phyloP scores from a whole-genome alignment of 2,888 invertebrate genomes.

The Byasa hedistus region DNA sequence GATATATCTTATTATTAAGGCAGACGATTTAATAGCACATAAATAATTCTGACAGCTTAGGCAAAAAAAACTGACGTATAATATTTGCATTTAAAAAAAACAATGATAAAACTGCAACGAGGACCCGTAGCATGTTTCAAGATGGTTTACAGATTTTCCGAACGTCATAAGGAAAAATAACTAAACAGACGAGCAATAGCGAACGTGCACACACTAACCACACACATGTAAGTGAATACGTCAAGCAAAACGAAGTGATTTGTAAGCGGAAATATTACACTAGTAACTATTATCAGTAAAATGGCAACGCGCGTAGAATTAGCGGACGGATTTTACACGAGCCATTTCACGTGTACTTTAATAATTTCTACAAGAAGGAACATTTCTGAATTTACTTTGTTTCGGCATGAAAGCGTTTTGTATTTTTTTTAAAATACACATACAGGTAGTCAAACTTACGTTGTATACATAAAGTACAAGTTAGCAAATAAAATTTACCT shows the following conservation, averaged over 20 bases:
- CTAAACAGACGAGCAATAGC: neutral
- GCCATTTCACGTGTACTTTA: conserved; percentile 19
- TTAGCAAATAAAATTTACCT: no score
- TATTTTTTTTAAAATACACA: neutral
- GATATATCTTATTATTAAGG: no score
- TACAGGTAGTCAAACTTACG: neutral
- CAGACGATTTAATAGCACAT: no score
- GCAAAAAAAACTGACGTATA: no score
- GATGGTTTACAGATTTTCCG: conserved; percentile 13
- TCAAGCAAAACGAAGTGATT: conserved; percentile 24
- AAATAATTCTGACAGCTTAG: neutral
- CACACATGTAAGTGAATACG: conserved; percentile 19
- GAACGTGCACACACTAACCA: conserved; percentile 1
- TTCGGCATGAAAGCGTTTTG: neutral
- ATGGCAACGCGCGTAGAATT: conserved; percentile 16
- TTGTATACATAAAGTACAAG: no score
- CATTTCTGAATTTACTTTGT: neutral
- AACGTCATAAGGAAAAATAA: conserved; percentile 27
- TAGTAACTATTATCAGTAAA: conserved; percentile 23
- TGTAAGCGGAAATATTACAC: conserved; percentile 27
- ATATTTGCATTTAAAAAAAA: neutral
- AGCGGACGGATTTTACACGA: conserved; percentile 13
- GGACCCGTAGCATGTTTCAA: conserved; percentile 9
- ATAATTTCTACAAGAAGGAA: conserved; percentile 3
- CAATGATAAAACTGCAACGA: neutral